Percentiles rank a stretch among this genome's conserved stretches.
Evolutionary conservation across 92 coral and sea anemone genomes (phyloP).

Genomic region (Paragorgia papillata): DNA sequence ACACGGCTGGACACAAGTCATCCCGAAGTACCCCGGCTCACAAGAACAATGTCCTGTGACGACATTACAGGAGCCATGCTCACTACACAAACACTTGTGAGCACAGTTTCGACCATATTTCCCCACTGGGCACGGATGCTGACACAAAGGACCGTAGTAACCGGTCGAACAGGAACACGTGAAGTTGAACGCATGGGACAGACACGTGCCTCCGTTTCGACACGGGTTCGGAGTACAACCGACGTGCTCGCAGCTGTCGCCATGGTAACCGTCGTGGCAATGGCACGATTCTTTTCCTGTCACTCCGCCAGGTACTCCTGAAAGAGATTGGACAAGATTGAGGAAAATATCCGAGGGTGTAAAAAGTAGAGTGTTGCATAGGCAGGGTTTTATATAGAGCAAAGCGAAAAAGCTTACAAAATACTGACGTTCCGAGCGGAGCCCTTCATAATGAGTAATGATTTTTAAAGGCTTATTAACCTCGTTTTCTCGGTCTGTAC

Average conservation of each 20-base stretch:
- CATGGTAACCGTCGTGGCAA: constrained; percentile 85
- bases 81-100: constrained; percentile 63
- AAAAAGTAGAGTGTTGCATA: too few relatives aligned
- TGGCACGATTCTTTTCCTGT: constrained; percentile 63
- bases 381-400: too few relatives aligned
- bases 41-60: constrained; percentile 84
- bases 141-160: constrained; percentile 80
- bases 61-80: constrained; percentile 76
- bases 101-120: constrained; percentile 82
- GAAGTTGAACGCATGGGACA: constrained; percentile 41
- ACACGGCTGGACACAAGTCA: constrained; percentile 66
- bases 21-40: constrained; percentile 71
- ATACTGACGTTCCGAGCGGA: too few relatives aligned
- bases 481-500: too few relatives aligned
- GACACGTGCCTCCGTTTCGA: constrained; percentile 71
- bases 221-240: constrained; percentile 95
- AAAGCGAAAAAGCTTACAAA: too few relatives aligned
- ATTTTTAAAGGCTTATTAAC: too few relatives aligned
- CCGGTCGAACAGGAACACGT: constrained; percentile 70
- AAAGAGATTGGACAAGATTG: background rate
- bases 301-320: constrained; percentile 3
- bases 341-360: too few relatives aligned
- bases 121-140: constrained; percentile 80
- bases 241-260: constrained; percentile 85
- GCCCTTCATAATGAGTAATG: too few relatives aligned